Evolutionary conservation across 2,888 invertebrate genomes (phyloP), one percentile per base, ranked within the genome.

Genomic region (Linyphia triangularis): DNA sequence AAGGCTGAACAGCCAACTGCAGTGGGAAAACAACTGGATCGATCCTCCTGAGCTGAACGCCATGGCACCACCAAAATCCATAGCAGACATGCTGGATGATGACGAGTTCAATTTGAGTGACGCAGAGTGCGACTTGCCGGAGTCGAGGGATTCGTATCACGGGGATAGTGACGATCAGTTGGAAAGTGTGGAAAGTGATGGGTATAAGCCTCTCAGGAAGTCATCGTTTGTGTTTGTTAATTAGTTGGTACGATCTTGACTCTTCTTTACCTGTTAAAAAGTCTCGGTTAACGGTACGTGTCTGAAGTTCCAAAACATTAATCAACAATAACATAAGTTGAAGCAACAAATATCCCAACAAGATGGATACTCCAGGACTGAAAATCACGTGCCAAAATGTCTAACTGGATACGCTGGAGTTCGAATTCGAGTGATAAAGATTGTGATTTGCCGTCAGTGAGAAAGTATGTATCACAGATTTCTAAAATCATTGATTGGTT

Each of bases 21-120:
- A 84, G 40, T 90, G 90, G 90, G 90, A 90, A 19, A 84, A 70
- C 5, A 65, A 90, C 13, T 89, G 89, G 89, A 61, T 88, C n/a
- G 40, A 79, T 13, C 37, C 70, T 22, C 59, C 63, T 5, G 63
- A 33, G 9, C n/a, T 70, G 22, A 26, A 22, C 16, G 19, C 51
- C 2, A 22, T 19, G 13, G 19, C 6, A 13, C 26, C 5, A 7
- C n/a, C 37, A 69, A 30, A 57, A 6, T 78, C 72, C 19, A 67
- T 89, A 13, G n/a, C 63, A 10, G 89, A 89, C 19, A 72, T 84
- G 0, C 19, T 89, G 19, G 89, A 89, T 59, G 84, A 84, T 16
- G 19, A 37, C 30, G 89, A 89, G 43, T 89, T 89, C 65, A 72
- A 51, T 19, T 72, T 61, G 4, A 89, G 89, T 63, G 89, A 89